Percentiles rank a stretch among this genome's conserved stretches.
Evolutionary conservation across 2,888 invertebrate genomes (phyloP).

Genomic region (Congeria kusceri): DNA sequence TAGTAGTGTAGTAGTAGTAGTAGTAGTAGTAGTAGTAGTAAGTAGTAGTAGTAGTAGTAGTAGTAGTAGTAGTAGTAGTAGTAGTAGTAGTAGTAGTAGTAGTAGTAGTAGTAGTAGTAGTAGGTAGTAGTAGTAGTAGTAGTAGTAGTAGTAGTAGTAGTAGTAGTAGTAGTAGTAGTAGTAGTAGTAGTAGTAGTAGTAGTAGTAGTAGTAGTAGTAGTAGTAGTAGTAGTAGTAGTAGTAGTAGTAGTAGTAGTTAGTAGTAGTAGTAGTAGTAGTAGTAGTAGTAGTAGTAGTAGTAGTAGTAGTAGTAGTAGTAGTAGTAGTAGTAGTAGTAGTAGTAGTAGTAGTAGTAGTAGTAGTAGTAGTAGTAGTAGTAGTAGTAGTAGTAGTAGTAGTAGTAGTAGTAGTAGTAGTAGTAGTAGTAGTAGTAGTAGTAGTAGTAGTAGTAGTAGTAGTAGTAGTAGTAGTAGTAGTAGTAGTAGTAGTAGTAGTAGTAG

Average conservation of each 20-base stretch:
- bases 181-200: slow-evolving; percentile 5
- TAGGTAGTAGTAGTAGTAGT: slow-evolving; percentile 10
- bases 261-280: neutral
- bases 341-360: too few species aligned
- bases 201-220: slow-evolving; percentile 6
- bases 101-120: slow-evolving; percentile 10
- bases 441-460: too few species aligned
- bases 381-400: too few species aligned
- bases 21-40: slow-evolving; percentile 2
- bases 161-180: slow-evolving; percentile 10
- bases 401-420: too few species aligned
- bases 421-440: too few species aligned
- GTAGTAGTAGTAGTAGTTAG: slow-evolving; percentile 1
- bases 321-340: too few species aligned
- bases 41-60: slow-evolving; percentile 1
- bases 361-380: too few species aligned
- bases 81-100: slow-evolving; percentile 10
- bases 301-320: too few species aligned
- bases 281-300: too few species aligned
- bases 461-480: too few species aligned
- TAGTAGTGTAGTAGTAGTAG: neutral
- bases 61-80: neutral
- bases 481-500: too few species aligned
- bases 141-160: slow-evolving; percentile 10
- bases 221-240: slow-evolving; percentile 3